phyloP scores from a whole-genome alignment of 2,113 vertebrate species.

The Alouatta palliata region DNA sequence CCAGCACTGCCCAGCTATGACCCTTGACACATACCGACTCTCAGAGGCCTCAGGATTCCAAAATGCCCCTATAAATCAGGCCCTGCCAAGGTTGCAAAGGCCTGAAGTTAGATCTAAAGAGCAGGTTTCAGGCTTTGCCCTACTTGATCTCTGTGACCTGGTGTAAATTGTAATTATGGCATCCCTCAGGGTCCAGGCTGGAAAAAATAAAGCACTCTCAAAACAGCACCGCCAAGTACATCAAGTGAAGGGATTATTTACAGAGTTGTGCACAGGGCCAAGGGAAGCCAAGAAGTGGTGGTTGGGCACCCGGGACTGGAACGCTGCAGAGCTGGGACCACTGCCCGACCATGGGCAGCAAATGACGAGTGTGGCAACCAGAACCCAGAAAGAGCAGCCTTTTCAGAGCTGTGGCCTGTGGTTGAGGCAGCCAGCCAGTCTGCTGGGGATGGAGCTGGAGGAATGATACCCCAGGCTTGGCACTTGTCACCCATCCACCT shows the following conservation, averaged over 20 bases:
- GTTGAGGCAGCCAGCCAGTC: background rate
- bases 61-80: fast-evolving
- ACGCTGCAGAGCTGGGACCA: fast-evolving
- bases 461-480: fast-evolving
- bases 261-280: background rate
- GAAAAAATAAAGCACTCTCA: background rate
- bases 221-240: fast-evolving
- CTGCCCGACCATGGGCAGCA: fast-evolving
- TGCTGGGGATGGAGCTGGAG: background rate
- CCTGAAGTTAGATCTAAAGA: background rate
- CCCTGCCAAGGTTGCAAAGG: fast-evolving
- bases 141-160: background rate
- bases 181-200: fast-evolving
- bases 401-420: too few species aligned
- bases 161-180: fast-evolving
- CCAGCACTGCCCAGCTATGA: fast-evolving
- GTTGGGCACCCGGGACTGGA: too few species aligned
- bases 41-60: fast-evolving
- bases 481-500: fast-evolving
- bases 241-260: fast-evolving
- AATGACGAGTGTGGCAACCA: fast-evolving
- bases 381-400: background rate
- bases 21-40: fast-evolving
- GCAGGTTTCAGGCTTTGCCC: fast-evolving
- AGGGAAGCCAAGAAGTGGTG: background rate